These are phyloP conservation scores for Maccullochella peelii DNA, from an alignment of 2,113 vertebrate genomes.

Conservation along the genomic window DNA sequence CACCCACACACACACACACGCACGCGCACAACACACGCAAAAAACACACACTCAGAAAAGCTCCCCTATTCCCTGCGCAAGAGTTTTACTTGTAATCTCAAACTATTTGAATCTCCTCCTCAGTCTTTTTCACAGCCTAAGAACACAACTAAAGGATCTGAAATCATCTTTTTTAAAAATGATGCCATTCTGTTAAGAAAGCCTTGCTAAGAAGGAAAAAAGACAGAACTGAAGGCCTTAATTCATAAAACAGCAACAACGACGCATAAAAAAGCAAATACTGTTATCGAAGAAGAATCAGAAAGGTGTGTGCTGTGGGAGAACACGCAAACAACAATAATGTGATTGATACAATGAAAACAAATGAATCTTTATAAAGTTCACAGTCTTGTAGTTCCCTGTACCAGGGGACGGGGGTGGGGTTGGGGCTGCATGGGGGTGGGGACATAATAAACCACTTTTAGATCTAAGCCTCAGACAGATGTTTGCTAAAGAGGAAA, in stretches of 20 bases:
- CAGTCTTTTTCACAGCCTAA: conserved; percentile 76
- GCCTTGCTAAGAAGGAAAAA: conserved; percentile 18
- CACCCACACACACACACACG: conserved; percentile 43
- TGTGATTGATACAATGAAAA: conserved; percentile 66
- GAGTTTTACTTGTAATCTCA: conserved; percentile 65
- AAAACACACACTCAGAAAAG: conserved; percentile 60
- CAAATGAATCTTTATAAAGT: conserved; percentile 73
- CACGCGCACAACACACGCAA: conserved; percentile 25
- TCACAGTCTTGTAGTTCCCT: conserved; percentile 84
- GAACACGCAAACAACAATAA: conserved; percentile 38
- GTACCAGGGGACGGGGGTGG: conserved; percentile 34
- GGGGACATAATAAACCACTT: conserved; percentile 1
- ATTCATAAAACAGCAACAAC: conserved; percentile 45
- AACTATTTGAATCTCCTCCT: conserved; percentile 51
- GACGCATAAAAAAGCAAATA: conserved; percentile 75
- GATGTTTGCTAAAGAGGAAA: not conserved
- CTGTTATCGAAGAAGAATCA: conserved; percentile 70
- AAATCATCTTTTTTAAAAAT: conserved; percentile 30
- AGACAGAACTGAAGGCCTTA: conserved; percentile 54
- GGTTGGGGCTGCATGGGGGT: not conserved
- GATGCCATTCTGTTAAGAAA: conserved; percentile 43
- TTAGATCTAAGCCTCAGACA: not conserved
- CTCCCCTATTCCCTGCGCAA: conserved; percentile 71
- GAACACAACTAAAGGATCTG: conserved; percentile 52
- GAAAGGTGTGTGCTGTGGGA: conserved; percentile 24